Evolutionary conservation across 1,140 invertebrate genomes (phyloP).

Genomic region (Mesaphorura yosii): DNA sequence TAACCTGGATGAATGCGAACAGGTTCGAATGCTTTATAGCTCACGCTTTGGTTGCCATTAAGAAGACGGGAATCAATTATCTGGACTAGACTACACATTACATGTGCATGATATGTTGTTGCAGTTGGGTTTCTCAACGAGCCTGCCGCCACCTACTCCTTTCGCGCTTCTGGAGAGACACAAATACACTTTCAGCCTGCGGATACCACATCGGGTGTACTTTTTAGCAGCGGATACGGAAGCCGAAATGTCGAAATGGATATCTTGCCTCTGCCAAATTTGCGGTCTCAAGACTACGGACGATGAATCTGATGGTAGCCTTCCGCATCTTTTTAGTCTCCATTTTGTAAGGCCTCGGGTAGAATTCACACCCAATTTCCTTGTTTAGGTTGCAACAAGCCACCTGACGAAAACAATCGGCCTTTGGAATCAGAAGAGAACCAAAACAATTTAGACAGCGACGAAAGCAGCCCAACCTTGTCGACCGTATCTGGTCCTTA

Average conservation of each 20-base stretch:
- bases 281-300: constrained; percentile 28
- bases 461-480: constrained; percentile 37
- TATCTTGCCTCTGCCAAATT: constrained; percentile 73
- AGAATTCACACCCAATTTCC: constrained; percentile 8
- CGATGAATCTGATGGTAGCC: constrained; percentile 8
- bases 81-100: background rate
- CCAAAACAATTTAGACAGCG: constrained; percentile 25
- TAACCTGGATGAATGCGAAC: no score
- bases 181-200: no score
- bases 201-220: background rate
- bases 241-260: constrained; percentile 84
- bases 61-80: background rate
- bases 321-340: background rate
- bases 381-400: constrained; percentile 42
- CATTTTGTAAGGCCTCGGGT: background rate
- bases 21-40: no score
- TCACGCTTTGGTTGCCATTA: no score
- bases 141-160: no score
- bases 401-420: constrained; percentile 22
- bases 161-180: no score
- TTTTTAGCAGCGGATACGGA: background rate
- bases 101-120: no score
- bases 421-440: constrained; percentile 7
- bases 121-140: no score
- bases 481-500: constrained; percentile 37